Evolutionary conservation across 2,113 vertebrate genomes (phyloP), one percentile per base, ranked within the genome.

Genomic region (Nothobranchius furzeri): DNA sequence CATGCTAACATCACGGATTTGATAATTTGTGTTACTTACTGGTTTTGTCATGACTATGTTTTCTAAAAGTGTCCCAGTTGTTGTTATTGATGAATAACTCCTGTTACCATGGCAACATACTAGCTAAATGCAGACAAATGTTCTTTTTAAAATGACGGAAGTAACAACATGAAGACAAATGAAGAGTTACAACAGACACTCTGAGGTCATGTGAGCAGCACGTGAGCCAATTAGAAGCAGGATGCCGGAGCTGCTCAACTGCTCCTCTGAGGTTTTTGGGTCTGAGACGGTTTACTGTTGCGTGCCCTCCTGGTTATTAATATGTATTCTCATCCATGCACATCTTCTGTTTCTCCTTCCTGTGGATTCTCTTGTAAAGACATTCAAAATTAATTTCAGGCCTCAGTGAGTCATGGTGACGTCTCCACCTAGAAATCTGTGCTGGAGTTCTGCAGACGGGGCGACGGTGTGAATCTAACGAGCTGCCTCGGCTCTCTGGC

Each of bases 401-500:
- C 37, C 37, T 40, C 37, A 40, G 37, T 9, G 78, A 84, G 68
- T 79, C 73, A 67, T 75, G 72, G 78, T 80, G 78, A 81, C 68
- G 81, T 78, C 77, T 71, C 64, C 68, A 50, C 64, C 58, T 63
- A 63, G 67, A 60, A 74, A 54, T 79, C 42, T 73, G 37, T 13
- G 37, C 6, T 30, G 57, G 49, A 54, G 43, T 11, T 47, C 51
- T 73, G 70, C 59, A 45, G 68, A 40, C 37, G 37, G 37, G 37
- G 37, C 6, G 37, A 40, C 37, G 37, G 9, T 7, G 37, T 9
- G 37, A 40, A 40, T 40, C 37, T 81, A 79, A 88, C 30, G 49
- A 82, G 76, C 12, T 49, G 60, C 67, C 52, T 43, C 24, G 13
- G 20, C 59, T 64, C 40, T 17, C 14, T 13, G 69, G 62, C 24